Base-by-base conservation (phyloP, 2,888 invertebrate species). In the Drosophila nr. medialis region DNA sequence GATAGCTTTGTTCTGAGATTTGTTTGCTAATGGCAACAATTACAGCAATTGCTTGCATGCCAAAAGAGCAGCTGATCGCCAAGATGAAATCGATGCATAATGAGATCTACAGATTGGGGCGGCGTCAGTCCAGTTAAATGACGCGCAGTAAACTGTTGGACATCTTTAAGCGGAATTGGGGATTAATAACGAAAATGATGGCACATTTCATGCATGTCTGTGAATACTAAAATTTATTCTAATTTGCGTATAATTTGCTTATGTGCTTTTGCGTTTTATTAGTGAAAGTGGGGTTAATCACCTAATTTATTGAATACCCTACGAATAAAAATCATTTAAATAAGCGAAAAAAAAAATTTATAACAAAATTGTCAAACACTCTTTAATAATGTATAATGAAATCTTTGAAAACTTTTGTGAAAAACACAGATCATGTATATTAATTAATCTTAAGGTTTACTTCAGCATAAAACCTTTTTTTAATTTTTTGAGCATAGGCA, bases 121-220 rank as follows among this genome's bases (percentile, higher is more conserved):
- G 98, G 21, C 98, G 98, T 91, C 99, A 99, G 93, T 96, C 98
- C 0, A 98, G 98, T 92, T 99, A 99, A 94, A 98, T 99, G 96
- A 98, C 98, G 0, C 94, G 99, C 84, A 99, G 98, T 48, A 98
- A 98, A 94, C 97, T 98, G 93, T 94, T 99, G 77, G 97, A 98
- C 92, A 97, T 99, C 91, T 96, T 96, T 89, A 94, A 94, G 79
- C 64, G 61, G 1, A 30, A 51, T n/a, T 51, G 21, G 7, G 50
- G 21, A 32, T 21, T 51, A 32, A 51, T 32, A 11, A 50, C 27
- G 8, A 18, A 27, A 27, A 49, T 24, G 8, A 27, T 50, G 32
- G 53, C 53, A 53, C 15, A 34, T 51, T 7, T 21, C 11, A 34
- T 54, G 36, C 36, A 30, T 30, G 30, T 30, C 30, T 30, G 3